These are phyloP conservation scores for Capromys pilorides DNA, from an alignment of 2,797 vertebrate species.

Conservation along the genomic window DNA sequence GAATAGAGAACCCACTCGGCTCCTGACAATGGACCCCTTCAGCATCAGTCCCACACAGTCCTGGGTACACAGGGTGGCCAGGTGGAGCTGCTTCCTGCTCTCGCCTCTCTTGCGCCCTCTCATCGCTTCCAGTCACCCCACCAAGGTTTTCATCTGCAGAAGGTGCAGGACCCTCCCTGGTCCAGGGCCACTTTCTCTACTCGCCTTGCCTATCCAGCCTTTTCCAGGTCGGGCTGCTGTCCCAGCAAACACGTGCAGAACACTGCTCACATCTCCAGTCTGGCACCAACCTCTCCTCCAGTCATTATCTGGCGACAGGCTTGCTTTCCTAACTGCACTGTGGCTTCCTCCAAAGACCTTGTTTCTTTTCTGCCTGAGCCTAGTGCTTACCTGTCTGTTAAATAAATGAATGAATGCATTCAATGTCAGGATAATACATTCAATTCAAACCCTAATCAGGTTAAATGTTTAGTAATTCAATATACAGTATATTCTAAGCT, in stretches of 20 bases:
- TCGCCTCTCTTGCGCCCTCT: neutral
- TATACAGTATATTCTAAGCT: neutral
- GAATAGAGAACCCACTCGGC: neutral
- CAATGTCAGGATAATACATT: neutral
- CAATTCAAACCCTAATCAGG: neutral
- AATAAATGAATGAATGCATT: neutral
- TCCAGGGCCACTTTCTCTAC: neutral
- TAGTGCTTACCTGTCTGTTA: neutral
- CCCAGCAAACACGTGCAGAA: neutral
- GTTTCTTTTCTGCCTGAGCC: neutral
- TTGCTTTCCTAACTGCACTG: neutral
- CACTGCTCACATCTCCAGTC: neutral
- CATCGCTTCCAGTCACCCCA: neutral
- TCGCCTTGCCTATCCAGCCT: neutral
- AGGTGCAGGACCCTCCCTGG: neutral
- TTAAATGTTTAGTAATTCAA: conserved; percentile 1
- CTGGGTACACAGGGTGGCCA: neutral
- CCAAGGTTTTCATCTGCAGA: neutral
- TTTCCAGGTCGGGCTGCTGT: neutral
- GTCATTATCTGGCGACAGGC: neutral
- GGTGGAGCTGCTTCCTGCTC: neutral
- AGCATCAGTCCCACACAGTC: neutral
- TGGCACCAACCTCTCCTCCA: neutral
- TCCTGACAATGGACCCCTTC: neutral
- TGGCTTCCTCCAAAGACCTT: neutral